Evolutionary conservation across 2,888 invertebrate species (phyloP), one percentile per base, ranked within the genome.

Genomic region (Byasa hedistus): DNA sequence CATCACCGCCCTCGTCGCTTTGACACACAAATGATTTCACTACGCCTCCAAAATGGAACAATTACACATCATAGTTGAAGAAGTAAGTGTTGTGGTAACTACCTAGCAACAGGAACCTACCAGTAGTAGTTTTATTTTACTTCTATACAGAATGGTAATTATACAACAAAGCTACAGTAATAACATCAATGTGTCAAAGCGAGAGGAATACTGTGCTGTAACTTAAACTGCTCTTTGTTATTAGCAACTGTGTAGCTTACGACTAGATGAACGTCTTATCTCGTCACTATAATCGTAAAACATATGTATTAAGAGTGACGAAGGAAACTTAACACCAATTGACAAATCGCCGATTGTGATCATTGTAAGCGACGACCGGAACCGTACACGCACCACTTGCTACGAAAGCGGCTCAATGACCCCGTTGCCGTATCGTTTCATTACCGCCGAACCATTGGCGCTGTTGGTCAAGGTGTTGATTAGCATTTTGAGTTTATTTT

Each of bases 331-430:
- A 7, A 48, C 48, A 48, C n/a, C 17, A 17, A 32, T 52, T 24
- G 39, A 56, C 58, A 51, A 57, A 44, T 17, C 19, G 24, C 19
- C 55, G 62, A 57, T 67, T 65, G 63, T 68, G 48, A 69, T 69
- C 72, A 36, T 32, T 27, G 72, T 69, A 68, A 55, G 17, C 52
- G 56, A 15, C 74, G 75, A 77, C 74, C 79, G 82, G 81, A 80
- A 81, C 79, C 70, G 70, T 78, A 74, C 76, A 80, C 79, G 81
- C 81, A 76, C 78, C 77, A 80, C 70, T 79, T 76, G 73, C 64
- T 70, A 76, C 73, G 77, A 80, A 80, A 81, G 73, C 72, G 71
- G 81, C 74, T 76, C 79, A 69, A 57, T 72, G 75, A 71, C 72
- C 75, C 54, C 61, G 56, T 65, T 65, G 22, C 57, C 21, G 56